A percentile compares a stretch with the other conserved stretches of the same genome.
phyloP scores from a whole-genome alignment of 1,140 invertebrate species.

The Polypedilum pembai region DNA sequence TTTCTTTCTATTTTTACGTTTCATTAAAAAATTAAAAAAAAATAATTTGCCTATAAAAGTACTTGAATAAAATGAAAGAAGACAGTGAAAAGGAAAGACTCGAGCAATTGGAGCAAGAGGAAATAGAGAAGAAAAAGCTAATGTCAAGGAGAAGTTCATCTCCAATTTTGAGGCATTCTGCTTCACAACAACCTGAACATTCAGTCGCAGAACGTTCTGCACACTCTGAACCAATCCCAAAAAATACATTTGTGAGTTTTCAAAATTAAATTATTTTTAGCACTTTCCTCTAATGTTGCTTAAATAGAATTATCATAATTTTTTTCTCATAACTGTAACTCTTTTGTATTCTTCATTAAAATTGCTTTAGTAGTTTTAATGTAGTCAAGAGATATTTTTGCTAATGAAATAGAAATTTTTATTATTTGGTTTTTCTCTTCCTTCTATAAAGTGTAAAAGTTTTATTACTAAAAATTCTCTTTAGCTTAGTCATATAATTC shows the following conservation, averaged over 20 bases:
- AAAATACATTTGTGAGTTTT: constrained; percentile 7
- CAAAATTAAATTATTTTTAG: neutral
- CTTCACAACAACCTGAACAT: neutral
- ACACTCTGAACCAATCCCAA: constrained; percentile 12
- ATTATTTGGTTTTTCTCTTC: too few species aligned
- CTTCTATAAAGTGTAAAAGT: too few species aligned
- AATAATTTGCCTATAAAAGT: neutral
- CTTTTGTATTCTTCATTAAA: too few species aligned
- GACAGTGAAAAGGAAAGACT: constrained; percentile 2
- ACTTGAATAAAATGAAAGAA: constrained; percentile 7
- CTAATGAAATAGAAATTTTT: too few species aligned
- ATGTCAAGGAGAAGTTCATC: constrained; percentile 3
- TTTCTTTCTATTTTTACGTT: neutral
- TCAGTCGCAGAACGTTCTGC: neutral
- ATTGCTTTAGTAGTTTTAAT: too few species aligned
- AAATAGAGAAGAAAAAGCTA: constrained; percentile 10
- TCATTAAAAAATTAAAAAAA: too few species aligned
- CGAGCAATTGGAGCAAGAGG: constrained; percentile 22
- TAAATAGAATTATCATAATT: neutral
- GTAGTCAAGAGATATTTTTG: too few species aligned
- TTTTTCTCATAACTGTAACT: neutral
- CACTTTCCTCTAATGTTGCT: neutral
- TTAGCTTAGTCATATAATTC: too few species aligned
- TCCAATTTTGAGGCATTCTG: neutral
- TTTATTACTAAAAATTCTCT: too few species aligned